Percentiles rank a stretch among this genome's conserved stretches.
phyloP scores from a whole-genome alignment of 2,888 invertebrate species.

The Eristalis tenax region DNA sequence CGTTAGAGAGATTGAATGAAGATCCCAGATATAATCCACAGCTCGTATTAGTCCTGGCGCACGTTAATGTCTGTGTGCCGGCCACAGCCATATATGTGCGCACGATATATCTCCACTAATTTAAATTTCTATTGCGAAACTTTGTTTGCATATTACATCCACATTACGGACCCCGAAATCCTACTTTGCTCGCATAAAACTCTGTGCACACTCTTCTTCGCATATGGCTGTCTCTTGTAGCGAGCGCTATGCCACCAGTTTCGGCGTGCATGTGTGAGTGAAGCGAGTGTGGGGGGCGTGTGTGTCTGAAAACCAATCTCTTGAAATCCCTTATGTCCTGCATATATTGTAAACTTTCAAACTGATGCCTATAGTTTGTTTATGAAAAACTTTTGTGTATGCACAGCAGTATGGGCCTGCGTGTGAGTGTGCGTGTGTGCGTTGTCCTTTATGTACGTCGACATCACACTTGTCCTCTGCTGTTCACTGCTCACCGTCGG shows the following conservation, averaged over 20 bases:
- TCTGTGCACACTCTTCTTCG: slow-evolving; percentile 47
- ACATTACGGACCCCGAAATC: slow-evolving; percentile 63
- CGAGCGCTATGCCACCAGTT: background rate
- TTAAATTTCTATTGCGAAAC: slow-evolving; percentile 71
- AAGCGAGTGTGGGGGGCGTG: slow-evolving; percentile 16
- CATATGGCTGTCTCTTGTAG: slow-evolving; percentile 7
- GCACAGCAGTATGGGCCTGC: background rate
- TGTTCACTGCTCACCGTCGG: slow-evolving; percentile 18
- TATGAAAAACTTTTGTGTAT: slow-evolving; percentile 66
- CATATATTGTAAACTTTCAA: slow-evolving; percentile 72
- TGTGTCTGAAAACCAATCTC: slow-evolving; percentile 70
- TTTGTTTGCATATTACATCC: slow-evolving; percentile 72
- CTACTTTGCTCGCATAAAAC: slow-evolving; percentile 52
- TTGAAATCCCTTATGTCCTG: slow-evolving; percentile 72
- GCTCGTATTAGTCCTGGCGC: slow-evolving; percentile 58
- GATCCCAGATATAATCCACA: slow-evolving; percentile 46
- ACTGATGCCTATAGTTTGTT: slow-evolving; percentile 72
- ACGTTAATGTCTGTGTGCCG: slow-evolving; percentile 48
- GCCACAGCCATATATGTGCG: slow-evolving; percentile 28
- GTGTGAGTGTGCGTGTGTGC: slow-evolving; percentile 10
- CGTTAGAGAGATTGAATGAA: background rate
- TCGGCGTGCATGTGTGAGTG: background rate
- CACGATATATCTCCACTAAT: slow-evolving; percentile 60
- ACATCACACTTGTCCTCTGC: slow-evolving; percentile 36
- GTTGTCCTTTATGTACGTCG: slow-evolving; percentile 58